Conservation (phyloP, 1,140 invertebrate genomes). For the fruit fly (Drosophila melanogaster) region DNA sequence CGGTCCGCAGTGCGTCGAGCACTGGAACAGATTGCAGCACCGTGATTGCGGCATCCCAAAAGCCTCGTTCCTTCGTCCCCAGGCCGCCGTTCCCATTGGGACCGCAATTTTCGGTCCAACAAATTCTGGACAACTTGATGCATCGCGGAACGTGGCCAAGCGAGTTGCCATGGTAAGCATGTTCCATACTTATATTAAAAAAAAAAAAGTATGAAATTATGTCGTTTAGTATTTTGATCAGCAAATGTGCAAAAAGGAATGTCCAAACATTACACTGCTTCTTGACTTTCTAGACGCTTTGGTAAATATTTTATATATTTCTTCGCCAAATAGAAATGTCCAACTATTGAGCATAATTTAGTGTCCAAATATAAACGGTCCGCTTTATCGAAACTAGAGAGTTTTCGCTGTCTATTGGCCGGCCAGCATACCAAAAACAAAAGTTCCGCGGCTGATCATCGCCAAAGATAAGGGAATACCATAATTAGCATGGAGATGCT, state of each 20-base stretch:
- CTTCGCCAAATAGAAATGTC: background rate
- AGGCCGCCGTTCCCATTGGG: background rate
- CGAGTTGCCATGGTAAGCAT: background rate
- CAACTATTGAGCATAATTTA: background rate
- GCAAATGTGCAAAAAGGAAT: background rate
- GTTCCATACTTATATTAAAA: too few species aligned
- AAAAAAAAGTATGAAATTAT: too few species aligned
- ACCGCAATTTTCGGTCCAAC: background rate
- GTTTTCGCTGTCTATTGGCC: background rate
- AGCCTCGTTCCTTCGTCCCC: background rate
- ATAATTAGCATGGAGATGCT: slow-evolving; percentile 26
- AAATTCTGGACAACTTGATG: background rate
- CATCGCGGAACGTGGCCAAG: background rate
- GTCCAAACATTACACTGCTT: background rate
- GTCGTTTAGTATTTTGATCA: too few species aligned
- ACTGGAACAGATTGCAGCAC: slow-evolving; percentile 39
- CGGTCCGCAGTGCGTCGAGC: slow-evolving; percentile 5
- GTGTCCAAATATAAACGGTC: background rate
- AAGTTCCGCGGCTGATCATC: background rate
- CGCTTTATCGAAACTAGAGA: background rate
- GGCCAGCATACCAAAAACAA: background rate
- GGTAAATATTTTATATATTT: too few species aligned
- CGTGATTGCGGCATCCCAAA: slow-evolving; percentile 20
- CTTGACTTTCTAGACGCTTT: too few species aligned
- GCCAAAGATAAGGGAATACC: slow-evolving; percentile 2